phyloP scores from a whole-genome alignment of 2,113 vertebrate genomes.

The Upupa epops region DNA sequence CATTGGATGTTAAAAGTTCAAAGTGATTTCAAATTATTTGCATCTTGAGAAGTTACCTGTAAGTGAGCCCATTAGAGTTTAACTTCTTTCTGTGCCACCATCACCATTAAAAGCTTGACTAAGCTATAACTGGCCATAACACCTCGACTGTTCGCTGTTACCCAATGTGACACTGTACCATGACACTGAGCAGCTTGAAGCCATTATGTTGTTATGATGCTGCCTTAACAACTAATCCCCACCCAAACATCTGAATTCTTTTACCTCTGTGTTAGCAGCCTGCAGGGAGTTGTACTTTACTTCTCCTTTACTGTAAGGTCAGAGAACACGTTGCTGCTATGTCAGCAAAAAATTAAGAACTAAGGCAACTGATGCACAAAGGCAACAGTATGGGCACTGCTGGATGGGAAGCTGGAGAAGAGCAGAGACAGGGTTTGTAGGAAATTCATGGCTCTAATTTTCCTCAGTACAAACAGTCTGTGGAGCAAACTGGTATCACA shows the following conservation, averaged over 20 bases:
- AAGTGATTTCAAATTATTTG: background rate
- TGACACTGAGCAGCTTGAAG: background rate
- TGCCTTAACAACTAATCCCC: background rate
- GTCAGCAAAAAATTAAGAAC: slow-evolving; percentile 24
- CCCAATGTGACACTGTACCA: background rate
- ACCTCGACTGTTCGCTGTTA: background rate
- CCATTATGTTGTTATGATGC: background rate
- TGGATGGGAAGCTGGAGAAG: too few relatives aligned
- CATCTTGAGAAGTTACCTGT: background rate
- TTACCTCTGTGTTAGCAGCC: background rate
- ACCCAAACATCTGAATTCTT: background rate
- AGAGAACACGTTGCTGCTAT: slow-evolving; percentile 2
- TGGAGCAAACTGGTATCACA: too few relatives aligned
- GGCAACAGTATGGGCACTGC: background rate
- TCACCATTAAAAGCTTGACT: background rate
- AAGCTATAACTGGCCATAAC: background rate
- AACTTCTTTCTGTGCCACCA: background rate
- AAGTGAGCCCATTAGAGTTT: background rate
- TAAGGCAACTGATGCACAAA: slow-evolving; percentile 31
- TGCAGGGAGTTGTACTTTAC: background rate
- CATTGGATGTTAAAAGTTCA: background rate
- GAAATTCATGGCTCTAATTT: too few relatives aligned
- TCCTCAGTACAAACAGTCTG: too few relatives aligned
- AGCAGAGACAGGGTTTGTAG: too few relatives aligned
- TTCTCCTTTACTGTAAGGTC: slow-evolving; percentile 25